Percentiles rank a stretch among this genome's conserved stretches.
Conservation (phyloP, 2,113 vertebrate genomes). For the Stomatorhinus ivindoensis region DNA sequence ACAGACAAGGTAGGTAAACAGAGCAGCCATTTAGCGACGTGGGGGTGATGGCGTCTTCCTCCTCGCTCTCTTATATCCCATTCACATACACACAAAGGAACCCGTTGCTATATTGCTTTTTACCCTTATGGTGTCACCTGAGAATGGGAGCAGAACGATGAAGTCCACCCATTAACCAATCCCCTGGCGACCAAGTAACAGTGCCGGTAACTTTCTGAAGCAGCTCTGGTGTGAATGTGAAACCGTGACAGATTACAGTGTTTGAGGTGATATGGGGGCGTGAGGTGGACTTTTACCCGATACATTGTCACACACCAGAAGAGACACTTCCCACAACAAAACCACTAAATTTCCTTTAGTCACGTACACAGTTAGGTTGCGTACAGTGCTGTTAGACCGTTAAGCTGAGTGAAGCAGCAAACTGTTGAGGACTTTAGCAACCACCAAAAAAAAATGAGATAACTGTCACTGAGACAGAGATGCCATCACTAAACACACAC, state of each 20-base stretch:
- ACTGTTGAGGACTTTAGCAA: background rate
- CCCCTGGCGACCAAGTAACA: background rate
- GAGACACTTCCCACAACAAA: background rate
- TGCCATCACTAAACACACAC: background rate
- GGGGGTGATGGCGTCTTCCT: background rate
- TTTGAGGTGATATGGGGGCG: background rate
- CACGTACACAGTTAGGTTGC: background rate
- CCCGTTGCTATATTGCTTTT: background rate
- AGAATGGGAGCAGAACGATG: background rate
- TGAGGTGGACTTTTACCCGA: background rate
- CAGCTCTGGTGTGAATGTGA: background rate
- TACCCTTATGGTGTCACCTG: background rate
- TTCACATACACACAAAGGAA: background rate
- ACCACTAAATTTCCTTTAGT: background rate
- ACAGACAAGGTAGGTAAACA: background rate
- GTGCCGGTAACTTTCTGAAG: background rate
- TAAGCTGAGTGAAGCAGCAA: background rate
- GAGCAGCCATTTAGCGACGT: background rate
- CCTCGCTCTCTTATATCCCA: background rate
- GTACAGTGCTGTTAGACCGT: background rate
- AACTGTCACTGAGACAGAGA: background rate
- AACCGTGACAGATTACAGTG: background rate
- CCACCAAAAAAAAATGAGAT: background rate
- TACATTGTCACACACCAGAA: background rate
- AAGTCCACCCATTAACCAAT: background rate